phyloP scores from a whole-genome alignment of 2,888 invertebrate species.

The Xanthorhoe designata region DNA sequence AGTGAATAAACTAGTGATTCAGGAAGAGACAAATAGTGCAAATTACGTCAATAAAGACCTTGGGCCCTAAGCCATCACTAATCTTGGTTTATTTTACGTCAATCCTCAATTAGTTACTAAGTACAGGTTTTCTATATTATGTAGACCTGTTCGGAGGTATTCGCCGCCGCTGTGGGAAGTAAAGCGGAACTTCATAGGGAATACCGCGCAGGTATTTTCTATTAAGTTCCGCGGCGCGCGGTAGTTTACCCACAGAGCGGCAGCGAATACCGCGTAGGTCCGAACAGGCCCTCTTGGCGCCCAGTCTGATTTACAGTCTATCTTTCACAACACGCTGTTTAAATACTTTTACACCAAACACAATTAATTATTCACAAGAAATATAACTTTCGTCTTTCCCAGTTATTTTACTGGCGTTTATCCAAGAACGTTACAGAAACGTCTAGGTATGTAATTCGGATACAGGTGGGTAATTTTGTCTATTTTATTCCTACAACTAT shows the following conservation, averaged over 20 bases:
- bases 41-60: neutral
- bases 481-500: conserved; percentile 63
- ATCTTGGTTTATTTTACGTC: neutral
- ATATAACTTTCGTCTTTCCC: conserved; percentile 30
- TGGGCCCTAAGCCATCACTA: no score
- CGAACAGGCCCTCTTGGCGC: conserved; percentile 7
- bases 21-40: neutral
- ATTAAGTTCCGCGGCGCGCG: no score
- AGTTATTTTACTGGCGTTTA: conserved; percentile 63
- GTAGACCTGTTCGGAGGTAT: no score
- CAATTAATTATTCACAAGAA: conserved; percentile 40
- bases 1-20: no score
- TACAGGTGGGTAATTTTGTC: conserved; percentile 68
- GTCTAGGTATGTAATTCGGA: conserved; percentile 31
- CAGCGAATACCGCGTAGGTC: no score
- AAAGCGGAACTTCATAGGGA: no score
- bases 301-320: conserved; percentile 35
- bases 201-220: no score
- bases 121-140: neutral
- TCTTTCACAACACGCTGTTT: conserved; percentile 42
- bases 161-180: no score
- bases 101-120: neutral
- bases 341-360: conserved; percentile 38
- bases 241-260: no score
- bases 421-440: conserved; percentile 53